Percentiles rank a stretch among this genome's conserved stretches.
Conservation (phyloP, 2,888 invertebrate genomes). For the Deilephila elpenor region DNA sequence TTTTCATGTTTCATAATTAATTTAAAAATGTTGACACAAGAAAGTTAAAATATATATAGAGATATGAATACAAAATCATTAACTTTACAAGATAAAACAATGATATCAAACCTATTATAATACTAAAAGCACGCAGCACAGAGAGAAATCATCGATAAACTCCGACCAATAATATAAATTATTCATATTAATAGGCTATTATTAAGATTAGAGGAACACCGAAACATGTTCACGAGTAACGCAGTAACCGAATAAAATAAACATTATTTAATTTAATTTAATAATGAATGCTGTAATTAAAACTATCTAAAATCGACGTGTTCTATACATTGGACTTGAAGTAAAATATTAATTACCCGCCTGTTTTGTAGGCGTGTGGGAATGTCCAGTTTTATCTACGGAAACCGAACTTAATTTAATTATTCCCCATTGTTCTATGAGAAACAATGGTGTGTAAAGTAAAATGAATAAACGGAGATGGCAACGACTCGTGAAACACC, state of each 20-base stretch:
- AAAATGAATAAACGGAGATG: conserved; percentile 46
- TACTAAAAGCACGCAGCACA: background rate
- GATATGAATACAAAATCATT: too few species aligned
- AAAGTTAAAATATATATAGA: too few species aligned
- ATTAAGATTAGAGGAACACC: conserved; percentile 18
- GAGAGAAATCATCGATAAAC: background rate
- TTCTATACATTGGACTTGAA: conserved; percentile 43
- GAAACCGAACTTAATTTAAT: conserved; percentile 60
- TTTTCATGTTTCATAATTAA: too few species aligned
- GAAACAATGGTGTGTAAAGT: conserved; percentile 57
- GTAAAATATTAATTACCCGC: conserved; percentile 50
- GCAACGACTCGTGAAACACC: conserved; percentile 47
- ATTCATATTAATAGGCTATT: conserved; percentile 15
- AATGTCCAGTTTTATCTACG: conserved; percentile 48
- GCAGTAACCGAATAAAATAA: conserved; percentile 29
- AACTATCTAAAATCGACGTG: conserved; percentile 50
- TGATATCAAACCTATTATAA: too few species aligned
- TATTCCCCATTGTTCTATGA: conserved; percentile 60
- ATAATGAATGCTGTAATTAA: conserved; percentile 44
- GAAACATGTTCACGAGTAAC: conserved; percentile 26
- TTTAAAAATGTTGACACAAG: too few species aligned
- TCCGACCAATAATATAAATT: background rate
- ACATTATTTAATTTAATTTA: conserved; percentile 29
- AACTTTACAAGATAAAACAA: too few species aligned
- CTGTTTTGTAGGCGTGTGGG: conserved; percentile 50